A percentile compares a stretch with the other conserved stretches of the same genome.
These are phyloP conservation scores for Rhodinocichla rosea DNA, from an alignment of 2,113 vertebrate genomes.

Conservation along the genomic window DNA sequence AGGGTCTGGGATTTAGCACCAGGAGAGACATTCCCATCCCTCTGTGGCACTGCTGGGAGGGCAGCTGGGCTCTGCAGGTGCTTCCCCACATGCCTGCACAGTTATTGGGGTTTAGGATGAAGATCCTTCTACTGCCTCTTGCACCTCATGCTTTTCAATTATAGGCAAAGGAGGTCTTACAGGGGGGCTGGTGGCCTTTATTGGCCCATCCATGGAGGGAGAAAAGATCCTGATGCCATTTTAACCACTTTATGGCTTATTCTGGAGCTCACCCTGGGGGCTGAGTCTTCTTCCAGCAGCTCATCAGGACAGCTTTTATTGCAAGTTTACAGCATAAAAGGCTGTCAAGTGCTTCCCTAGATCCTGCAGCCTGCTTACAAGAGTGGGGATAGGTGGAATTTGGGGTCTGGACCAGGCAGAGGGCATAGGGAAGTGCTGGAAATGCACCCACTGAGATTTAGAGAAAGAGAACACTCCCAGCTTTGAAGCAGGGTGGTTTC, in stretches of 20 bases:
- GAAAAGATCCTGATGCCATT: background rate
- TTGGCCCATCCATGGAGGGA: background rate
- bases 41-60: background rate
- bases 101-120: background rate
- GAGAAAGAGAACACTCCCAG: accelerated
- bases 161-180: background rate
- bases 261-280: background rate
- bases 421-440: background rate
- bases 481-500: background rate
- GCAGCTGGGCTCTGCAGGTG: background rate
- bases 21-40: background rate
- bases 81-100: background rate
- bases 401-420: background rate
- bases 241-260: background rate
- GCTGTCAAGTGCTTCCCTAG: background rate
- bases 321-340: background rate
- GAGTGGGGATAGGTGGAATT: background rate
- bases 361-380: background rate
- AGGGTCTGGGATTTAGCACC: background rate
- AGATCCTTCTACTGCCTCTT: background rate
- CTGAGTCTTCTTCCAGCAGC: background rate
- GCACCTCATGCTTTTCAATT: background rate
- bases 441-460: background rate
- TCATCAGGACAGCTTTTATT: background rate
- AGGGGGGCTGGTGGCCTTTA: background rate